phyloP scores from a whole-genome alignment of 2,888 invertebrate species.

The Chloroclysta siterata region DNA sequence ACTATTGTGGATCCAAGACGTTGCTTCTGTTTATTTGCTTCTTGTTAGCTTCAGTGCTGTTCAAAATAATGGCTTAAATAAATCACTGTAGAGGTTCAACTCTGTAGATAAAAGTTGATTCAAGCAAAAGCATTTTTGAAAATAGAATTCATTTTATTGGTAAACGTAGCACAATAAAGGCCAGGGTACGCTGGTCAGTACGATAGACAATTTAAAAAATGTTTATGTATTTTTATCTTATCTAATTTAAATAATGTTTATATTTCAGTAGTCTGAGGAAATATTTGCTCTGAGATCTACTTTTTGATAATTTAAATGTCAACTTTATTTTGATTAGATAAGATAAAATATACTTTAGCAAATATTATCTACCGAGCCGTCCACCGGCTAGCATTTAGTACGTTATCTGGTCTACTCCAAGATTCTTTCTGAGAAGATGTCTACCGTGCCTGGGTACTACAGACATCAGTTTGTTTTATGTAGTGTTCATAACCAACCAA shows the following conservation, averaged over 20 bases:
- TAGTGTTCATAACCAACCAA: neutral
- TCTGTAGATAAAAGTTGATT: slow-evolving; percentile 6
- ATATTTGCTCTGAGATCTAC: neutral
- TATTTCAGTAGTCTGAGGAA: neutral
- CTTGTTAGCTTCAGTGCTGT: slow-evolving; percentile 20
- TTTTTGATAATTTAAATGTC: no score
- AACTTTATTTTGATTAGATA: no score
- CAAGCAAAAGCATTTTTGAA: neutral
- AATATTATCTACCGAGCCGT: no score
- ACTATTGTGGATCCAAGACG: slow-evolving; percentile 24
- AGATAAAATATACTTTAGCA: no score
- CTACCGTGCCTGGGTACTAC: no score
- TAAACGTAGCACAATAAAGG: neutral
- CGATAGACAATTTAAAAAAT: no score
- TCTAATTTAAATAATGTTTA: neutral
- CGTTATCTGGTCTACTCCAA: no score
- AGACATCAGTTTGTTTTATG: neutral
- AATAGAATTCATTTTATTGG: neutral
- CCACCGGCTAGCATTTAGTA: no score
- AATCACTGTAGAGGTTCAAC: slow-evolving; percentile 18
- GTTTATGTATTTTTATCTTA: neutral
- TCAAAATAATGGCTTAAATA: slow-evolving; percentile 26
- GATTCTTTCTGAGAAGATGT: neutral
- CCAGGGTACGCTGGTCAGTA: no score
- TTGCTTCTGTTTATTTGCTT: slow-evolving; percentile 24